Evolutionary conservation across 2,888 invertebrate genomes (phyloP), one percentile per base, ranked within the genome.

Genomic region (Eugnorisma glareosa): DNA sequence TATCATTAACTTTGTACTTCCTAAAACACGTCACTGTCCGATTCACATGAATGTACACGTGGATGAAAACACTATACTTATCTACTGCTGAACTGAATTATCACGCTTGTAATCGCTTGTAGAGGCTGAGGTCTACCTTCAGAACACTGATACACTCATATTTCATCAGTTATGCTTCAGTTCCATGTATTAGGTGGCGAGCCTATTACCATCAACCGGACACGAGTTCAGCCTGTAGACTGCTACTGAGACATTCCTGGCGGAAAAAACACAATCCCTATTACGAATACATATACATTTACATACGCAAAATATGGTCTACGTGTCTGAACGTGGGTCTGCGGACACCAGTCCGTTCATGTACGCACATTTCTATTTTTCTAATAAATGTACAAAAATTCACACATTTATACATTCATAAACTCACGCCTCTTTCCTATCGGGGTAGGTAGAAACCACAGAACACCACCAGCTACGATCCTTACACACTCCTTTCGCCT

Each of bases 1-100:
- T 40, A 31, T 76, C 40, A 76, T 59, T 75, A 43, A 43, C 45
- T 31, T 31, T 15, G 31, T 59, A 40, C 57, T 67, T 76, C 57
- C 28, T 54, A 6, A 28, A 24, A 43, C 18, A 43, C 43, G 64
- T 6, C 43, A 64, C 28, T 51, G 4, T 37, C 15, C 15, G 15
- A 21, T 59, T 13, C 45, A 77, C 37, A 11, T 59, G 31, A 31
- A 1, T 10, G 10, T 59, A 31, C 28, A 66, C 24, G 10, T 18
- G 3, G 24, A 75, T 64, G 7, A n/a, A 74, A 74, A 28, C 0
- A 57, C 28, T 51, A 51, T 24, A 51, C 51, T 3, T 51, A 51
- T 51, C 24, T 10, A 24, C 51, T 10, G 51, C 24, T 48, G 51
- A 51, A 51, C 10, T 24, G 1, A 24, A 24, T 24, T 51, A 51